Evolutionary conservation across 2,113 vertebrate genomes (phyloP).

Genomic region (Merops nubicus): DNA sequence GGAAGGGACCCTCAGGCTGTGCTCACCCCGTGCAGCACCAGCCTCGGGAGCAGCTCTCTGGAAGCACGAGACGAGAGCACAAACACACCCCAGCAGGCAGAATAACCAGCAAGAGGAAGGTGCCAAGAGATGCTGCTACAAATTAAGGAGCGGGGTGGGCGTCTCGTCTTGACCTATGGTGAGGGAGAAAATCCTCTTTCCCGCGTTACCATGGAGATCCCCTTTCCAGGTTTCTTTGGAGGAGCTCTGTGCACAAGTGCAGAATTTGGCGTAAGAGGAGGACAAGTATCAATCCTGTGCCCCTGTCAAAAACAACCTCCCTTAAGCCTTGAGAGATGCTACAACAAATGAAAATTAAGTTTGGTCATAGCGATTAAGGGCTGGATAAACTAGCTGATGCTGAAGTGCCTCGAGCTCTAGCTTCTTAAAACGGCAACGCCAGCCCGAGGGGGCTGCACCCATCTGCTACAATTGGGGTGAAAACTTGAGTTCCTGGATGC

Average conservation of each 20-base stretch:
- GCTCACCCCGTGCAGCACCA: rapidly evolving
- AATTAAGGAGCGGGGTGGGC: slow-evolving; percentile 10
- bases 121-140: background rate
- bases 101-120: background rate
- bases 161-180: slow-evolving; percentile 9
- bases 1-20: background rate
- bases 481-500: background rate
- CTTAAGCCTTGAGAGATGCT: background rate
- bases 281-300: background rate
- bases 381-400: background rate
- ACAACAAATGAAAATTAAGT: background rate
- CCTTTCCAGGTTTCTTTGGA: slow-evolving; percentile 35
- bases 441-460: background rate
- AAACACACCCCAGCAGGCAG: background rate
- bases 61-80: background rate
- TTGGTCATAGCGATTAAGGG: background rate
- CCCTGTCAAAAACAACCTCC: background rate
- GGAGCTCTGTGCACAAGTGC: slow-evolving; percentile 1
- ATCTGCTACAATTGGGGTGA: background rate
- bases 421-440: slow-evolving; percentile 6
- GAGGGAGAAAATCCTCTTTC: slow-evolving; percentile 16
- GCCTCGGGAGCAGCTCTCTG: background rate
- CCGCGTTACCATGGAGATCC: slow-evolving; percentile 51
- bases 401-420: background rate
- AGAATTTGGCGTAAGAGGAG: slow-evolving; percentile 28